These are phyloP conservation scores for Apotomis betuletana DNA, from an alignment of 2,888 invertebrate species.

Conservation along the genomic window DNA sequence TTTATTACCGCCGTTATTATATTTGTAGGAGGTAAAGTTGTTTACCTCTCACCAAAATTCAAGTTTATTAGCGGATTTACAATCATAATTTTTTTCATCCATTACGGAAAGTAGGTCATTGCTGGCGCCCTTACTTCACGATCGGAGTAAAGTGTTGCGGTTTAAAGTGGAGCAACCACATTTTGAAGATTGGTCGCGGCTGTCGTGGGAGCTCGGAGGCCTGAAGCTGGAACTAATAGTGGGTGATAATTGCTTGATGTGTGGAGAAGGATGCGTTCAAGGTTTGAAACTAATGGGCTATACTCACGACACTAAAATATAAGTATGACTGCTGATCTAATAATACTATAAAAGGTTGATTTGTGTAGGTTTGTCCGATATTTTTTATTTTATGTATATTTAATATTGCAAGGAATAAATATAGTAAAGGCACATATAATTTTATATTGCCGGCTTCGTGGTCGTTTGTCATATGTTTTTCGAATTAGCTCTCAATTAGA, in stretches of 20 bases:
- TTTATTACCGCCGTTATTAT: no score
- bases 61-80: not conserved
- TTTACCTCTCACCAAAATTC: not conserved
- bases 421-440: no score
- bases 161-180: constrained; percentile 26
- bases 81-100: not conserved
- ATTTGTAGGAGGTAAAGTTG: not conserved
- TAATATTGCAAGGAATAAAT: no score
- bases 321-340: not conserved
- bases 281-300: constrained; percentile 11
- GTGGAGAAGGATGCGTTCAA: constrained; percentile 28
- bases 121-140: not conserved
- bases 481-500: no score
- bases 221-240: constrained; percentile 31
- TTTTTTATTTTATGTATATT: no score
- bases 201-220: constrained; percentile 17
- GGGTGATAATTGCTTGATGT: constrained; percentile 24
- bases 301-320: not conserved
- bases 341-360: no score
- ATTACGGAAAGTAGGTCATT: not conserved
- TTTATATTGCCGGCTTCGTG: no score
- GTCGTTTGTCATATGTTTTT: no score
- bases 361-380: no score
- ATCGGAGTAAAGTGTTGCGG: constrained; percentile 12
- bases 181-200: constrained; percentile 18